Evolutionary conservation across 2,797 vertebrate species (phyloP), one percentile per base, ranked within the genome.

Genomic region (Leuciscus waleckii): DNA sequence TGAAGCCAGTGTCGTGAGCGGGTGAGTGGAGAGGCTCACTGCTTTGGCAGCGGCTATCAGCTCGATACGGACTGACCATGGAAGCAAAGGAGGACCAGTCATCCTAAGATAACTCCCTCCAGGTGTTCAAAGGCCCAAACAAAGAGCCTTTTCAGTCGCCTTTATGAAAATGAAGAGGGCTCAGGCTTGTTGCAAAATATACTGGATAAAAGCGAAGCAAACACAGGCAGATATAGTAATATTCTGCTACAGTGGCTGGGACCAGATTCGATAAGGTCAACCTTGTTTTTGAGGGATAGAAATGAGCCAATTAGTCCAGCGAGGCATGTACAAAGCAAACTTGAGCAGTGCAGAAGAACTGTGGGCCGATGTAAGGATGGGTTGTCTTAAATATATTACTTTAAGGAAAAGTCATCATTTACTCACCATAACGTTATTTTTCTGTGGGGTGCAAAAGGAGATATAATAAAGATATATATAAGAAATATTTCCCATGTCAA

Each of bases 141-240:
- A 99, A 98, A 97, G 97, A 89, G 91, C 90, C 96, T 97, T 97
- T 98, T 98, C 95, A 97, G 94, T 43, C 85, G 43, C 87, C 87
- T 91, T 94, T 61, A 95, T 91, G 95, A 95, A 95, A 96, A 96
- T 92, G 92, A 92, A 94, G 93, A 91, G 94, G 94, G 93, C 92
- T 95, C 90, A 94, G 87, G 89, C 94, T 96, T 92, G 94, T 94
- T 95, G 94, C 94, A 95, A 94, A 94, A 93, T 91, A 94, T 90
- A 92, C 88, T 87, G 77, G 85, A 91, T 90, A 89, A 94, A 92
- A 88, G 71, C 79, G 83, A 87, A 71, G 83, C 86, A 93, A 93
- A 93, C 94, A 93, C 94, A 92, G 92, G 92, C 92, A 92, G 92
- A 94, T 92, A 79, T 11, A 94, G 93, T 93, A 94, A 95, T 95